These are phyloP conservation scores for Carassius gibelio DNA, from an alignment of 2,113 vertebrate genomes.

Conservation along the genomic window DNA sequence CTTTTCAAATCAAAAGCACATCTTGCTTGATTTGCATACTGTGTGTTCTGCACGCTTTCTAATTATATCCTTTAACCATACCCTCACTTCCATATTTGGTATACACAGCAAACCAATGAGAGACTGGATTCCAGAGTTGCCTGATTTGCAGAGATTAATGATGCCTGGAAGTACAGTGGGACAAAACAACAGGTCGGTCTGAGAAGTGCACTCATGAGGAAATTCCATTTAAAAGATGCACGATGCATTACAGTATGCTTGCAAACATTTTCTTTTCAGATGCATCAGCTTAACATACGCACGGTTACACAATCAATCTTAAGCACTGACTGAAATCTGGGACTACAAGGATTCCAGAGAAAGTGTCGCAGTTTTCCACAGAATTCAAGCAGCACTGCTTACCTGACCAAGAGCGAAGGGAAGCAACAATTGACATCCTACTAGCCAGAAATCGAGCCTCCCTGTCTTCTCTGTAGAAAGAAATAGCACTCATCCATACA, in stretches of 20 bases:
- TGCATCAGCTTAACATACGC: not conserved
- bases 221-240: not conserved
- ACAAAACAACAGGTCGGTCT: not conserved
- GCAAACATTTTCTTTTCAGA: not conserved
- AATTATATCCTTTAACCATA: conserved; percentile 69
- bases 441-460: conserved; percentile 94
- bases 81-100: conserved; percentile 99
- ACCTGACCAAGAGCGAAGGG: conserved; percentile 98
- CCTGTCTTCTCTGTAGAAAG: conserved; percentile 86
- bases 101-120: conserved; percentile 96
- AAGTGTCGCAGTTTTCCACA: not conserved
- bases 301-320: not conserved
- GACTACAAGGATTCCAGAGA: not conserved
- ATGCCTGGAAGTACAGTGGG: conserved; percentile 79
- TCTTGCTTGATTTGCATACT: conserved; percentile 7
- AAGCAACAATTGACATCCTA: conserved; percentile 96
- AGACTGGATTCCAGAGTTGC: conserved; percentile 96
- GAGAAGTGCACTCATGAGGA: not conserved
- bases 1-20: conserved; percentile 7
- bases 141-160: conserved; percentile 95
- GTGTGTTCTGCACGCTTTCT: conserved; percentile 32
- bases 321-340: not conserved
- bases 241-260: not conserved
- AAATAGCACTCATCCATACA: conserved; percentile 7
- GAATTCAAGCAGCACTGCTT: conserved; percentile 55